phyloP scores from a whole-genome alignment of 2,113 vertebrate genomes.

The Eulacestoma nigropectus region DNA sequence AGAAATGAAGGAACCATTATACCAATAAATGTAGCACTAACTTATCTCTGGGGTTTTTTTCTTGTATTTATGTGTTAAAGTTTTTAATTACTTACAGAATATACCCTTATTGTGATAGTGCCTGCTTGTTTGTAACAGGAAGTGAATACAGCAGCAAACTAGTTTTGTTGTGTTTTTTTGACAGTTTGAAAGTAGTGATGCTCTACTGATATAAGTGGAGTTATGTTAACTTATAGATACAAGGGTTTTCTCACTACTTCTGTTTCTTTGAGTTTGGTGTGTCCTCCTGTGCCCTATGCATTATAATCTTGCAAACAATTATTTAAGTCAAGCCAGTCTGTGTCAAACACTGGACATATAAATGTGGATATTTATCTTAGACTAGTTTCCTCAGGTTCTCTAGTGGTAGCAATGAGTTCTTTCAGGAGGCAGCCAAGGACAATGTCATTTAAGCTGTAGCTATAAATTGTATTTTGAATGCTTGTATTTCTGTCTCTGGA shows the following conservation, averaged over 20 bases:
- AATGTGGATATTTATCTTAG: not conserved
- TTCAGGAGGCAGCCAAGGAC: not conserved
- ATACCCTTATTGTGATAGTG: not conserved
- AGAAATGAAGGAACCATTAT: not conserved
- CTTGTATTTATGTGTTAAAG: not conserved
- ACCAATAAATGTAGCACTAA: not conserved
- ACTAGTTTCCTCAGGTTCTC: not conserved
- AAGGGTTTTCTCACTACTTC: not conserved
- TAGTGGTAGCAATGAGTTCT: not conserved
- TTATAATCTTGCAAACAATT: not conserved
- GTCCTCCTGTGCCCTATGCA: not conserved
- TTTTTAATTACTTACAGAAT: not conserved
- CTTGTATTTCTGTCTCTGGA: not conserved
- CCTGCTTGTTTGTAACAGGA: not conserved
- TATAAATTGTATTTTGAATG: not conserved
- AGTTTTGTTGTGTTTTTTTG: not conserved
- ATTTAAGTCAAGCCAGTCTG: not conserved
- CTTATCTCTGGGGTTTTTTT: not conserved
- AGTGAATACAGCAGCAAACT: not conserved
- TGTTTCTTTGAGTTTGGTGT: not conserved
- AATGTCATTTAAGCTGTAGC: not conserved
- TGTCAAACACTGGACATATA: not conserved
- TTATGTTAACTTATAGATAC: not conserved
- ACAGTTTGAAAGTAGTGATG: not conserved
- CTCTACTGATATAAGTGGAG: not conserved